Evolutionary conservation across 1,140 invertebrate genomes (phyloP), one percentile per base, ranked within the genome.

Genomic region (Drosophila insularis): DNA sequence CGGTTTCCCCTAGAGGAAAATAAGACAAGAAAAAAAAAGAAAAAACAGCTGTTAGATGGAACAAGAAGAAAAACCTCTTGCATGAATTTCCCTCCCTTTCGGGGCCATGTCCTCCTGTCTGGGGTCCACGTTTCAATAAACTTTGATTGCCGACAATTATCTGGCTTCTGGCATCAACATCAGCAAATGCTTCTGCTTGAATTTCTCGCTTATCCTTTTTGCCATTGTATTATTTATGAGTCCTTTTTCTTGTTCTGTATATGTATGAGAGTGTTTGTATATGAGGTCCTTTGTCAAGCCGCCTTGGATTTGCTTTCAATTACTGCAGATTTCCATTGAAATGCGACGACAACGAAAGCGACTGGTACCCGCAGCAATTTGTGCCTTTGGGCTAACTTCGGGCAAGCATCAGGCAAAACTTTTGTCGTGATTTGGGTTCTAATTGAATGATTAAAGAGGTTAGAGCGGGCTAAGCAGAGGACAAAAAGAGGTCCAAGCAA

Each of bases 111-210:
- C 14, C 14, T 46, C 43, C 7, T 46, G 43, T 69, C 68, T 61
- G 71, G 50, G 32, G 79, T 27, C 70, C 77, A 76, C 80, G 80
- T 86, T 80, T 79, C 82, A 89, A 87, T 89, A 89, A 87, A 78
- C 76, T 84, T 89, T 89, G 84, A 87, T 87, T 89, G 84, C 56
- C 66, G 84, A 74, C 84, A 89, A 87, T 87, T 87, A 87, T 87
- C 84, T 84, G 80, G 69, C 37, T 43, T 46, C 75, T 74, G 82
- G 82, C 71, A 81, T 81, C 82, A 62, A 73, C 17, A 50, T 14
- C 7, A 21, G 19, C 43, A 8, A 10, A 3, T 50, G 43, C 43
- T 50, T 50, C 19, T 50, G 43, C 58, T 77, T 72, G 72, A 65
- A 71, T 81, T 81, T 81, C 67, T 77, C 76, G 74, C 66, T 78